phyloP scores from a whole-genome alignment of 2,113 vertebrate genomes.

The Cebidichthys violaceus region DNA sequence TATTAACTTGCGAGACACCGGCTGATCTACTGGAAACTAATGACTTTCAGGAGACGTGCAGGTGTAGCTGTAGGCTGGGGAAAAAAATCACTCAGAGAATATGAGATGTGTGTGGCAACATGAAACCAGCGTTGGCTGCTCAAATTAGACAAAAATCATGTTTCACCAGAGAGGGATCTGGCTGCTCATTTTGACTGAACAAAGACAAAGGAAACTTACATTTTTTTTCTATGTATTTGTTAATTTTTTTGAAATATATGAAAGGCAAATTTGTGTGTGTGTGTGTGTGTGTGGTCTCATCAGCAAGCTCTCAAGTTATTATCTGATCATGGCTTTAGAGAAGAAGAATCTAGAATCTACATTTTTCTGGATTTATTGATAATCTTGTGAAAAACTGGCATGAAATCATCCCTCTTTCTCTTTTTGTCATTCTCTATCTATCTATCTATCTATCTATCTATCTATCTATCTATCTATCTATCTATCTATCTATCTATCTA shows the following conservation, averaged over 20 bases:
- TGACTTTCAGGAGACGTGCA: conserved; percentile 18
- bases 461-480: conserved; percentile 1
- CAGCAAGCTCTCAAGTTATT: background rate
- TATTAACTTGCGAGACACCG: conserved; percentile 32
- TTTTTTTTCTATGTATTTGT: background rate
- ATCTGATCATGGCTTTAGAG: conserved; percentile 5
- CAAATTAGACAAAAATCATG: conserved; percentile 9
- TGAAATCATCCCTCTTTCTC: background rate
- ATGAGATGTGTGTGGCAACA: background rate
- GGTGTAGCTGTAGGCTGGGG: conserved; percentile 31
- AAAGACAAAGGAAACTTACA: background rate
- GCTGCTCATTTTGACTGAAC: background rate
- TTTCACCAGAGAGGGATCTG: conserved; percentile 20
- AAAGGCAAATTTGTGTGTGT: background rate
- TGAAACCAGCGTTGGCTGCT: conserved; percentile 5
- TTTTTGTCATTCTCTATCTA: background rate
- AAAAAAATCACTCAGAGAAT: background rate
- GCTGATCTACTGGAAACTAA: conserved; percentile 12
- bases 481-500: conserved; percentile 24
- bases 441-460: conserved; percentile 30
- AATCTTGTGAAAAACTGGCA: background rate
- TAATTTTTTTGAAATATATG: background rate
- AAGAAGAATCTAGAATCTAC: background rate
- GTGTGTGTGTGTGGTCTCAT: background rate
- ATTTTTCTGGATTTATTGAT: background rate